Conservation (phyloP, 2,888 invertebrate species). For the Tachina lurida region DNA sequence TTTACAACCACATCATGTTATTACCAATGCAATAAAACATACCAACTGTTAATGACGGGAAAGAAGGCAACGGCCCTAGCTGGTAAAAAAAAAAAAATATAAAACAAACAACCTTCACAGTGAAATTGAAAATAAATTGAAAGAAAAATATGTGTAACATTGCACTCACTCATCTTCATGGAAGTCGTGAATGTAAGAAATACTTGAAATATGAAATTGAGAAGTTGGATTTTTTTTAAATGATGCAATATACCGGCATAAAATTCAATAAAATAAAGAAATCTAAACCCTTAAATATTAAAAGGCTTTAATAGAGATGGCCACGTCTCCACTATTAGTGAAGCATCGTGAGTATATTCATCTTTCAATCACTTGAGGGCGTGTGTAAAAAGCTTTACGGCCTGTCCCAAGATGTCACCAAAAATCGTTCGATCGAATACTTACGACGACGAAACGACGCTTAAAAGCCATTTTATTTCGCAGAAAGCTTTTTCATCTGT, state of each 20-base stretch:
- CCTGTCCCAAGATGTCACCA: too few species aligned
- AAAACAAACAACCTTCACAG: slow-evolving; percentile 45
- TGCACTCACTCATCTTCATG: slow-evolving; percentile 26
- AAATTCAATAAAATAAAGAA: neutral
- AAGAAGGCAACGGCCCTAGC: slow-evolving; percentile 38
- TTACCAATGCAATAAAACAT: neutral
- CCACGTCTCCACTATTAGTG: too few species aligned
- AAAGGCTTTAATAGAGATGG: neutral
- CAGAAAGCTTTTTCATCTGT: too few species aligned
- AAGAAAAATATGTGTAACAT: slow-evolving; percentile 4
- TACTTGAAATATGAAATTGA: neutral
- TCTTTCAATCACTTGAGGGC: too few species aligned
- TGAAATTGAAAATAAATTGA: slow-evolving; percentile 25
- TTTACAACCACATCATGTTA: neutral
- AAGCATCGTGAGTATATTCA: too few species aligned
- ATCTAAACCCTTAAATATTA: neutral
- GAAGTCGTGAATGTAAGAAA: neutral
- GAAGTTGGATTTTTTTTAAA: neutral
- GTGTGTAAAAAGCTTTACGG: too few species aligned
- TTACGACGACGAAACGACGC: too few species aligned
- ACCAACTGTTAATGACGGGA: neutral
- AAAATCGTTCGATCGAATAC: too few species aligned
- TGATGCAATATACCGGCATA: slow-evolving; percentile 25
- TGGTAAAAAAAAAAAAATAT: neutral
- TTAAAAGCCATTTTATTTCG: too few species aligned